Base-by-base conservation (phyloP, 2,797 vertebrate genomes). In the Typhlichthys eigenmanni region DNA sequence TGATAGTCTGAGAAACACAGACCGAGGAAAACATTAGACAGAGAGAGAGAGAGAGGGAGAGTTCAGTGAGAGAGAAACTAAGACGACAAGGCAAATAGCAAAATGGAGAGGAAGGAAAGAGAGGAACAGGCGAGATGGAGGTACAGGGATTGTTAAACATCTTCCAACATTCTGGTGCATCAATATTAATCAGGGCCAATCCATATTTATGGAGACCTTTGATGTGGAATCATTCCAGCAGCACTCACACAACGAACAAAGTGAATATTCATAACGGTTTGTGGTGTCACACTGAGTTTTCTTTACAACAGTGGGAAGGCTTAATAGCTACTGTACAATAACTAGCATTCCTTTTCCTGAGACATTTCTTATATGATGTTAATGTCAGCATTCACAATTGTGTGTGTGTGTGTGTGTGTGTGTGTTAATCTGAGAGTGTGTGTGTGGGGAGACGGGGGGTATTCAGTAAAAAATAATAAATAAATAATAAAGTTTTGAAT, bases 1-100 rank as follows among this genome's bases (percentile, higher is more conserved):
- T 98, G 97, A 91, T 98, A 98, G 87, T 98, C 97, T 98, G 93
- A 32, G 80, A 88, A 78, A 63, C 47, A 10, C 14, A 55, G 24
- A 29, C 24, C 24, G 24, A 49, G 34, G 50, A 4, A 29, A 43
- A 10, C 38, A 56, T 29, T 29, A 53, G 51, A 45, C 19, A 53
- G 59, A 60, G 76, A 70, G 68, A 73, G 67, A 29, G 24, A 29
- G 76, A 70, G 68, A 73, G 65, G 71, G 24, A 66, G 60, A 48
- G 57, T 55, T 17, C 4, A 4, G 32, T 24, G 48, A 11, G 53
- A 19, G 19, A 13, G 32, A 34, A 10, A 49, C 12, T 43, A 47
- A 24, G 2, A 72, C 57, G 56, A 58, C 55, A 32, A 48, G 34
- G 47, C 53, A 58, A 45, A 60, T 45, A 63, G 11, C 43, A 6